Base-by-base conservation (phyloP, 2,797 vertebrate genomes). In the Phalloptychus januarius region DNA sequence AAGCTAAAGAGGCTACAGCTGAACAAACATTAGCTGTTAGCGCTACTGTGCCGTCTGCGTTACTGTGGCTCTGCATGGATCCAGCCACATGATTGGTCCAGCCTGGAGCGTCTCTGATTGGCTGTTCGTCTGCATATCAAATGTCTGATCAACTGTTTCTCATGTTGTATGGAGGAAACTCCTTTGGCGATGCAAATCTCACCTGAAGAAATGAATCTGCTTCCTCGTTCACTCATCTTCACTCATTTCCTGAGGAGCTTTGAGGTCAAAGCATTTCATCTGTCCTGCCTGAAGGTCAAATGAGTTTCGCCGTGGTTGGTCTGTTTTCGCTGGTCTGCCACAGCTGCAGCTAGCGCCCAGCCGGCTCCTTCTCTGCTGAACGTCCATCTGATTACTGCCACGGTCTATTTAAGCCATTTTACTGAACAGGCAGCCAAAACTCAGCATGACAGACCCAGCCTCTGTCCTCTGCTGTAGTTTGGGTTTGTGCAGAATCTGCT, bases 241-340 rank as follows among this genome's bases (percentile, higher is more conserved):
- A 52, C 20, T 50, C 7, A 1, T 84, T 50, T 67, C 18, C 33
- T 73, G 65, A 75, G 76, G 67, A 5, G 20, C 23, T 56, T 45
- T 40, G 13, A 77, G 82, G 85, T 89, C 83, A 83, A 50, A 82
- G 5, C 0, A 73, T 79, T 78, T 79, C 70, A 79, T 83, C 75
- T 73, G 58, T n/a, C 78, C 54, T 4, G 48, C 56, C 36, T 15
- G 7, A 42, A n/a, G 40, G 72, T 71, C 70, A 36, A 58, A 46
- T 79, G 44, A 15, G 23, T 50, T 40, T 75, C 5, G 38, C 20
- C 61, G 50, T 56, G 73, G 44, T 23, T 79, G 70, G 50, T 46
- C 71, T 16, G 25, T 74, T 73, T 73, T 10, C 54, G 40, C 71
- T 2, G 2, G 76, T 77, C 8, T 11, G 45, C 15, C 45, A 46